Percentiles rank a stretch among this genome's conserved stretches.
phyloP scores from a whole-genome alignment of 1,140 invertebrate genomes.

The Hypsibius dujardini region DNA sequence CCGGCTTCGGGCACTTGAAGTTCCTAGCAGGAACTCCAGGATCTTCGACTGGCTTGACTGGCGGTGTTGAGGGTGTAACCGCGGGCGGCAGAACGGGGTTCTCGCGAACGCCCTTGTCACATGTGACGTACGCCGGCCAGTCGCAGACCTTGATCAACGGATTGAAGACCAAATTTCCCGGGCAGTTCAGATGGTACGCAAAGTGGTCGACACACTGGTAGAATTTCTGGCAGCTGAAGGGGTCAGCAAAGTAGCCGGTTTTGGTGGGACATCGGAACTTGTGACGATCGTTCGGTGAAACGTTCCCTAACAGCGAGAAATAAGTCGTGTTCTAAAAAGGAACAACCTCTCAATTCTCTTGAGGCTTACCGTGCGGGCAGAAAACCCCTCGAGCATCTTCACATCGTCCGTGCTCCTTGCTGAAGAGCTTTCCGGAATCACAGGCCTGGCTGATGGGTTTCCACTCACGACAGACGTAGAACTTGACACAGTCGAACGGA shows the following conservation, averaged over 20 bases:
- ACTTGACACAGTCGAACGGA: conserved; percentile 2
- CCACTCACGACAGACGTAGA: not conserved
- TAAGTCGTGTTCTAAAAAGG: too few species aligned
- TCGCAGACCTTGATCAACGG: not conserved
- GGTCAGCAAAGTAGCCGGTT: conserved; percentile 2
- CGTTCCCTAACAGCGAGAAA: too few species aligned
- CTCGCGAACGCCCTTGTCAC: not conserved
- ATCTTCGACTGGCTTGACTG: not conserved
- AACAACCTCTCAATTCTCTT: too few species aligned
- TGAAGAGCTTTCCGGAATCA: not conserved
- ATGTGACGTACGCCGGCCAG: not conserved
- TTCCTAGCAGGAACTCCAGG: not conserved
- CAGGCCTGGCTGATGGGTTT: not conserved
- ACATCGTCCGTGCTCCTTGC: not conserved
- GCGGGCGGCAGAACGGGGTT: not conserved
- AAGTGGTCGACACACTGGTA: conserved; percentile 6
- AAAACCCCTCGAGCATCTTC: not conserved
- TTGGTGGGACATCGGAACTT: not conserved
- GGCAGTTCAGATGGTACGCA: not conserved
- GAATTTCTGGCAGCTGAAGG: not conserved
- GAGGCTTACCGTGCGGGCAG: conserved; percentile 4
- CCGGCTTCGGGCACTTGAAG: not conserved
- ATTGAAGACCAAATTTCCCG: not conserved
- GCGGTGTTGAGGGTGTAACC: not conserved
- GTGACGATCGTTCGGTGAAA: too few species aligned